Evolutionary conservation across 2,888 invertebrate genomes (phyloP).

Genomic region (Spodoptera littoralis): DNA sequence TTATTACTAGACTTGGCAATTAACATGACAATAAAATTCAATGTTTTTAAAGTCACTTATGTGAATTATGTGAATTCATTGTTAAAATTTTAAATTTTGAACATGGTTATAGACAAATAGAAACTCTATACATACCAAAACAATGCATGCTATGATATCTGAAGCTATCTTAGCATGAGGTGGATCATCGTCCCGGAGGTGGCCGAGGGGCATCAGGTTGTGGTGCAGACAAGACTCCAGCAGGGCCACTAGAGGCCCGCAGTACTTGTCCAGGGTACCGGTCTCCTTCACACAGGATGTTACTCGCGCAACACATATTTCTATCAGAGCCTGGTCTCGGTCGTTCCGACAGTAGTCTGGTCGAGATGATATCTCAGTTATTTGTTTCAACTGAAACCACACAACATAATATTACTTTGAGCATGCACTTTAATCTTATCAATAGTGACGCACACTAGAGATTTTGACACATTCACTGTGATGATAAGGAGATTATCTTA

Average conservation of each 20-base stretch:
- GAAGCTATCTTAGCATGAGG: conserved; percentile 99
- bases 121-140: conserved; percentile 90
- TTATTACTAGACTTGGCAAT: no score
- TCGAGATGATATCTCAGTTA: conserved; percentile 94
- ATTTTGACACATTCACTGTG: conserved; percentile 32
- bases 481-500: conserved; percentile 38
- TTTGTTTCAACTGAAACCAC: conserved; percentile 90
- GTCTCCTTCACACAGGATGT: conserved; percentile 97
- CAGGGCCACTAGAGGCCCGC: conserved; percentile 94
- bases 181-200: conserved; percentile 94
- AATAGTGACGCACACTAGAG: conserved; percentile 18
- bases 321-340: conserved; percentile 98
- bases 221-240: conserved; percentile 96
- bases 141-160: conserved; percentile 97
- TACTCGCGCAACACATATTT: conserved; percentile 97
- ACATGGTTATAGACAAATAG: no score
- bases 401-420: conserved; percentile 22
- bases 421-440: conserved; percentile 43
- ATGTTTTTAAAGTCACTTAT: no score
- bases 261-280: conserved; percentile 95
- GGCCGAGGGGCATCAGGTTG: conserved; percentile 93
- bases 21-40: no score
- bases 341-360: conserved; percentile 95
- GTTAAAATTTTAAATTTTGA: no score
- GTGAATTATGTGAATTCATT: no score